phyloP scores from a whole-genome alignment of 2,888 invertebrate genomes.

The Zele albiditarsus region DNA sequence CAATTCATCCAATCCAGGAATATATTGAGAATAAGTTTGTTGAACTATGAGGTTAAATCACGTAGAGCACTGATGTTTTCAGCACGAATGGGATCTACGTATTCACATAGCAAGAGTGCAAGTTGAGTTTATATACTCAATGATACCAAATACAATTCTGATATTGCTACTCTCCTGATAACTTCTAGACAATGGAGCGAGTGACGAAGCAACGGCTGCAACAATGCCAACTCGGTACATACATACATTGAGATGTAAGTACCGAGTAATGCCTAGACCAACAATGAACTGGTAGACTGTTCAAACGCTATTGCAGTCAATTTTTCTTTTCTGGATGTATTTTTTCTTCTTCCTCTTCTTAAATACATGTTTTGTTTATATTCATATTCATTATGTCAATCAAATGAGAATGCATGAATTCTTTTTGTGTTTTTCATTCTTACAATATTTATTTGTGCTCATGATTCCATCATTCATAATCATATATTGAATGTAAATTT shows the following conservation, averaged over 20 bases:
- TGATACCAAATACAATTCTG: not conserved
- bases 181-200: constrained; percentile 60
- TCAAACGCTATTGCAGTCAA: not conserved
- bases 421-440: too few relatives aligned
- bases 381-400: not conserved
- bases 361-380: not conserved
- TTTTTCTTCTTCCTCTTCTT: not conserved
- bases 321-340: not conserved
- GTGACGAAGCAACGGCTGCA: constrained; percentile 64
- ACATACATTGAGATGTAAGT: constrained; percentile 7
- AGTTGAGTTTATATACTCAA: not conserved
- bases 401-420: too few relatives aligned
- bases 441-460: too few relatives aligned
- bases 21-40: too few relatives aligned
- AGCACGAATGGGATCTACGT: not conserved
- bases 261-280: constrained; percentile 10
- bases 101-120: not conserved
- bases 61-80: not conserved
- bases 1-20: too few relatives aligned
- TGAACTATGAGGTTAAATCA: constrained; percentile 4
- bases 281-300: not conserved
- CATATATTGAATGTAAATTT: too few relatives aligned
- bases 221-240: constrained; percentile 45
- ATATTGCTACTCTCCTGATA: constrained; percentile 57
- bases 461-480: too few relatives aligned